Percentiles rank a stretch among this genome's conserved stretches.
phyloP scores from a whole-genome alignment of 2,888 invertebrate species.

The Parthenolecanium corni region DNA sequence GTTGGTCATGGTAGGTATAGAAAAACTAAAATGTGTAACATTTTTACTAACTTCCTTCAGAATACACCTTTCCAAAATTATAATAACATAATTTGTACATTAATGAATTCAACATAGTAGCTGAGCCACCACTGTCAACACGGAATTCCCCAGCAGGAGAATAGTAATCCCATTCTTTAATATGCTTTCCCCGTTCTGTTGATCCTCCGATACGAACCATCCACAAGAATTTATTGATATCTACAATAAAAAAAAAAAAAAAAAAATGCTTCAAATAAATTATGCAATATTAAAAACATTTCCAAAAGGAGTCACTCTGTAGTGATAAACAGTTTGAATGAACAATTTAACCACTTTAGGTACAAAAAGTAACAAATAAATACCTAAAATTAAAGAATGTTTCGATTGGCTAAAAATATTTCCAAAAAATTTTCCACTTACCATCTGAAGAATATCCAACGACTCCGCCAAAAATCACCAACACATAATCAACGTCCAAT shows the following conservation, averaged over 20 bases:
- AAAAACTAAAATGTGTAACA: not conserved
- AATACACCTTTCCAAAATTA: slow-evolving; percentile 90
- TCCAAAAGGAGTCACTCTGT: too few species aligned
- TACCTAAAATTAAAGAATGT: not conserved
- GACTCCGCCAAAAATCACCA: slow-evolving; percentile 96
- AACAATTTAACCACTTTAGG: not conserved
- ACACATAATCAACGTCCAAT: slow-evolving; percentile 92
- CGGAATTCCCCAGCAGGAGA: slow-evolving; percentile 91
- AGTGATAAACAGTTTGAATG: too few species aligned
- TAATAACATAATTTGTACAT: slow-evolving; percentile 99
- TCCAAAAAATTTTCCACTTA: slow-evolving; percentile 37
- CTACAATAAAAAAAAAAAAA: slow-evolving; percentile 44
- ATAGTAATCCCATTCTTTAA: slow-evolving; percentile 94
- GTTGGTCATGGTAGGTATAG: not conserved
- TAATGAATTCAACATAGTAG: slow-evolving; percentile 82
- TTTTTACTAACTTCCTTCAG: slow-evolving; percentile 63
- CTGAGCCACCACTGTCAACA: slow-evolving; percentile 87
- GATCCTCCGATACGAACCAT: slow-evolving; percentile 97
- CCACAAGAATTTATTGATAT: slow-evolving; percentile 99
- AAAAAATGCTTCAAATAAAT: not conserved
- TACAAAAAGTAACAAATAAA: not conserved
- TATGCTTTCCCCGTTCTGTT: slow-evolving; percentile 86
- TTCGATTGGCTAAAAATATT: not conserved
- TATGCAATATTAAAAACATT: not conserved
- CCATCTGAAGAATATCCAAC: slow-evolving; percentile 97